A percentile compares a stretch with the other conserved stretches of the same genome.
phyloP scores from a whole-genome alignment of 1,140 invertebrate species.

The Cyclina sinensis region DNA sequence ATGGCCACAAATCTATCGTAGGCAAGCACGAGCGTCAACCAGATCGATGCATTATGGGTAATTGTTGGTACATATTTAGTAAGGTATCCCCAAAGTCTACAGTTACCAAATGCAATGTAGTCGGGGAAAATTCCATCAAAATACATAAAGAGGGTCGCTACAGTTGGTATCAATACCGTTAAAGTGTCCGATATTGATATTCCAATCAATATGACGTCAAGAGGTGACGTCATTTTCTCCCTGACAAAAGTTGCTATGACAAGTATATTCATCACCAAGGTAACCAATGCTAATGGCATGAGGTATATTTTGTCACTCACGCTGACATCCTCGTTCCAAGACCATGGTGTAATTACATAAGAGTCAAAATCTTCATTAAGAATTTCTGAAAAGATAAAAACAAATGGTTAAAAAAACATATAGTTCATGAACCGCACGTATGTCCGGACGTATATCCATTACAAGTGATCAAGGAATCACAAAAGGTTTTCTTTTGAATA shows the following conservation, averaged over 20 bases:
- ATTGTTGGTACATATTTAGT: conserved; percentile 62
- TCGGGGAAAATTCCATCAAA: conserved; percentile 41
- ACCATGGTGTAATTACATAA: conserved; percentile 57
- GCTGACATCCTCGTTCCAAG: conserved; percentile 28
- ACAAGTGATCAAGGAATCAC: neutral
- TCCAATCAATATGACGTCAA: conserved; percentile 47
- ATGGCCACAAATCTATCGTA: conserved; percentile 49
- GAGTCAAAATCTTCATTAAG: conserved; percentile 60
- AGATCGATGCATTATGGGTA: conserved; percentile 56
- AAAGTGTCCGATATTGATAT: conserved; percentile 55
- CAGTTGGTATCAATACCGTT: conserved; percentile 44
- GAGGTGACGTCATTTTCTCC: conserved; percentile 44
- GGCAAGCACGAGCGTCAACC: conserved; percentile 56
- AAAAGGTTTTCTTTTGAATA: too few species aligned
- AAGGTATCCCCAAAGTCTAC: conserved; percentile 42
- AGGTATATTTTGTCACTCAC: neutral
- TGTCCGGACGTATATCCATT: neutral
- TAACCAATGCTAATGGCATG: conserved; percentile 33
- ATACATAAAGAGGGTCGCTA: conserved; percentile 24
- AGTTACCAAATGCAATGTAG: conserved; percentile 33
- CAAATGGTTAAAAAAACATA: neutral
- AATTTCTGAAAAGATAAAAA: conserved; percentile 38
- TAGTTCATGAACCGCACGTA: neutral
- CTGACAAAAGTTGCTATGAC: conserved; percentile 48
- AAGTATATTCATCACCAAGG: conserved; percentile 42